Percentiles rank a stretch among this genome's conserved stretches.
These are phyloP conservation scores for Tragelaphus strepsiceros DNA, from an alignment of 2,113 vertebrate genomes.

Conservation along the genomic window DNA sequence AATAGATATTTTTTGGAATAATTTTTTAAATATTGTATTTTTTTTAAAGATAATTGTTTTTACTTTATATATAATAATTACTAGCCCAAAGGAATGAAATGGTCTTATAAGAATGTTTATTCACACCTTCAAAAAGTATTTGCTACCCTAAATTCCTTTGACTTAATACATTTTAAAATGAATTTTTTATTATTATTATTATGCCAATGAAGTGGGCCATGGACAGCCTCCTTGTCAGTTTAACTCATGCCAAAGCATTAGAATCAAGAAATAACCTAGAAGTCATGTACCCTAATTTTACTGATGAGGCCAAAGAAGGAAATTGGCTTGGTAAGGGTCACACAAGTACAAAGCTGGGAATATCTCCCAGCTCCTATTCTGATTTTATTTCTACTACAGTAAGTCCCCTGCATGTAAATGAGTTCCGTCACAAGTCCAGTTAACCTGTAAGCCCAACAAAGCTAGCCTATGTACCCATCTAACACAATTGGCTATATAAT, in stretches of 20 bases:
- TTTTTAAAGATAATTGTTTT: background rate
- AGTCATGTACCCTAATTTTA: background rate
- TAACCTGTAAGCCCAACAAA: background rate
- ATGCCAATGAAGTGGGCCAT: background rate
- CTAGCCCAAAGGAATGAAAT: slow-evolving; percentile 27
- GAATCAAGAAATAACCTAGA: background rate
- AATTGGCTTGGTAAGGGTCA: background rate
- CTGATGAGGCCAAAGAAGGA: background rate
- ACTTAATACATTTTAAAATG: slow-evolving; percentile 20
- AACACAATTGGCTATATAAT: background rate
- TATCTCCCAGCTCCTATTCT: background rate
- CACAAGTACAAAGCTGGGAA: background rate
- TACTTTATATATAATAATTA: slow-evolving; percentile 1
- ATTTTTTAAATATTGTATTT: background rate
- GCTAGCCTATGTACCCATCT: background rate
- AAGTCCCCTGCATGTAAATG: background rate
- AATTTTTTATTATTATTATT: background rate
- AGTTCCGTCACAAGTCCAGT: background rate
- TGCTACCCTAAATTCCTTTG: background rate
- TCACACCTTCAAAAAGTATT: background rate
- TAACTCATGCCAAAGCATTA: background rate
- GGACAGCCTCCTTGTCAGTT: background rate
- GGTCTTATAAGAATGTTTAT: background rate
- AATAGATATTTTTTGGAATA: background rate
- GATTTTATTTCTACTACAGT: background rate